Percentiles rank a stretch among this genome's conserved stretches.
These are phyloP conservation scores for Luehdorfia chinensis DNA, from an alignment of 1,140 invertebrate species.

Conservation along the genomic window DNA sequence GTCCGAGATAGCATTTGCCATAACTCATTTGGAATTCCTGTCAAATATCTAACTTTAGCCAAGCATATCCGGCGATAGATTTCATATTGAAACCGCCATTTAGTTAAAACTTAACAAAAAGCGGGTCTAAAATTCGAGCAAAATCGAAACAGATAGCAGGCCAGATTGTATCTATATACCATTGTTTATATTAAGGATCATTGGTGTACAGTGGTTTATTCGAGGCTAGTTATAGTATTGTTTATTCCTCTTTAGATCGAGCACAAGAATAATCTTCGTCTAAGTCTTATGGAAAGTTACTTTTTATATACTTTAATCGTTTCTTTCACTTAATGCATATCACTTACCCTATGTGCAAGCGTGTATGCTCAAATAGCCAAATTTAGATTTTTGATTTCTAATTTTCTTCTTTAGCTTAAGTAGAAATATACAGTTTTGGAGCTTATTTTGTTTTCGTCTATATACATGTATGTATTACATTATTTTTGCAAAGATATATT, in stretches of 20 bases:
- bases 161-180: not conserved
- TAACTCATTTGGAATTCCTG: no score
- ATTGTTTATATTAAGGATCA: constrained; percentile 51
- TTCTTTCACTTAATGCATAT: constrained; percentile 25
- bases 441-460: constrained; percentile 25
- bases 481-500: constrained; percentile 5
- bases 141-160: no score
- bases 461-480: constrained; percentile 31
- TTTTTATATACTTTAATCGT: not conserved
- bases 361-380: constrained; percentile 40
- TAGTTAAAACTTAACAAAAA: no score
- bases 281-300: not conserved
- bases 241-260: constrained; percentile 6
- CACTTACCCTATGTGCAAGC: constrained; percentile 24
- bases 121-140: no score
- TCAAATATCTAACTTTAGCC: no score
- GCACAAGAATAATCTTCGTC: constrained; percentile 15
- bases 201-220: constrained; percentile 23
- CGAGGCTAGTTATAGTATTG: constrained; percentile 33
- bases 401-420: constrained; percentile 21
- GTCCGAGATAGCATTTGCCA: no score
- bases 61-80: no score
- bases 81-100: no score
- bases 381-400: constrained; percentile 22
- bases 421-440: constrained; percentile 23